Conservation (phyloP, 2,113 vertebrate genomes). For the Embiotoca jacksoni region DNA sequence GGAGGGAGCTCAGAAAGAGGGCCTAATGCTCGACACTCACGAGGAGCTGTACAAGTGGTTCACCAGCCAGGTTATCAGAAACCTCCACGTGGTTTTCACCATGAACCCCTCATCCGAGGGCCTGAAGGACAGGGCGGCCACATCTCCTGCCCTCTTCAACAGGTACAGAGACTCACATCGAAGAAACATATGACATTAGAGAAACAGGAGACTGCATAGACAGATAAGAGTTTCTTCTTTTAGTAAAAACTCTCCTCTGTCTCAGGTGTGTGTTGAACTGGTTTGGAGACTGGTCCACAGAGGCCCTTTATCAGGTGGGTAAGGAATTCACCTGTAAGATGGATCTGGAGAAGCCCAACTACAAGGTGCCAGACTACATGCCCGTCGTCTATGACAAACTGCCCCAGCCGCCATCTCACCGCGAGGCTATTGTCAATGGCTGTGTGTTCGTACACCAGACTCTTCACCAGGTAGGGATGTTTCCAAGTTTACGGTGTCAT, state of each 20-base stretch:
- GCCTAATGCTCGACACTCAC: constrained; percentile 97
- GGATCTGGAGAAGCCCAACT: constrained; percentile 99
- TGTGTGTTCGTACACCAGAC: constrained; percentile 99
- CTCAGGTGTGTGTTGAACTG: constrained; percentile 97
- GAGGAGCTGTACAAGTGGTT: constrained; percentile 99
- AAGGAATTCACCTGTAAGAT: constrained; percentile 99
- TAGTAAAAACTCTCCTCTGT: neutral
- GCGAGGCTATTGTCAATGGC: constrained; percentile 97
- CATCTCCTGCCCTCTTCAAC: constrained; percentile 98
- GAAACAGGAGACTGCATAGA: neutral
- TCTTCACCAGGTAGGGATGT: constrained; percentile 91
- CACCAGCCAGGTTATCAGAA: constrained; percentile 98
- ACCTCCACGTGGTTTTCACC: constrained; percentile 99
- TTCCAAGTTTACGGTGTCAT: neutral
- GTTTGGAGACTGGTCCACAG: constrained; percentile 99
- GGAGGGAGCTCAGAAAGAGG: constrained; percentile 98
- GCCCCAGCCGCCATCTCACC: constrained; percentile 92
- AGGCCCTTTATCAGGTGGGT: constrained; percentile 97
- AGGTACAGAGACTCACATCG: constrained; percentile 82
- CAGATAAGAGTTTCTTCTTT: neutral
- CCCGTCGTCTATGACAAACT: constrained; percentile 95
- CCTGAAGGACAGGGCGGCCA: constrained; percentile 97
- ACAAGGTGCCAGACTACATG: constrained; percentile 98
- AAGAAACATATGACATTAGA: neutral
- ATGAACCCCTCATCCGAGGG: constrained; percentile 99